These are phyloP conservation scores for Tetranychus truncatus DNA, from an alignment of 2,888 invertebrate species.

Conservation along the genomic window DNA sequence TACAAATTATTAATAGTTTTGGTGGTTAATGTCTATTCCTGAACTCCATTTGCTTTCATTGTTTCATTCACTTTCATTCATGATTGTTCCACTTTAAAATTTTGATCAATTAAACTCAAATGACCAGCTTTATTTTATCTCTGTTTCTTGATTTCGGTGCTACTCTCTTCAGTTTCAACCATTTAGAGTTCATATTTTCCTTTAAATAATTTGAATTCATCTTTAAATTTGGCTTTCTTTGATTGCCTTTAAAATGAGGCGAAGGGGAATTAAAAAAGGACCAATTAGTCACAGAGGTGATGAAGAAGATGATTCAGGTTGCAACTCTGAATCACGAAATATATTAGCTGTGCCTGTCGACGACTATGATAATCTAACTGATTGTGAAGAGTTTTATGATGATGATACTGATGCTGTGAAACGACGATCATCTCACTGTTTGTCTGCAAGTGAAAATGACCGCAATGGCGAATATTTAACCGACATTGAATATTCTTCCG, in stretches of 20 bases:
- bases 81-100: no score
- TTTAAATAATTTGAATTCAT: no score
- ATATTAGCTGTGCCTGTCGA: not conserved
- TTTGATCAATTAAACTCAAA: no score
- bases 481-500: not conserved
- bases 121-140: no score
- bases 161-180: no score
- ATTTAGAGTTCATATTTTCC: no score
- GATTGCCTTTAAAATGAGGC: not conserved
- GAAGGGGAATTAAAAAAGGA: not conserved
- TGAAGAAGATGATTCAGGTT: not conserved
- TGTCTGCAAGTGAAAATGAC: not conserved
- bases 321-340: not conserved
- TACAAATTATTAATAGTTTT: no score
- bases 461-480: not conserved
- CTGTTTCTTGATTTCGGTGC: no score
- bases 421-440: not conserved
- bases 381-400: slow-evolving; percentile 7
- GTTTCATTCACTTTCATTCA: no score
- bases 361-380: not conserved
- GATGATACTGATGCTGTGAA: not conserved
- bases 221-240: no score
- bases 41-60: no score
- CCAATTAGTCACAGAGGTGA: not conserved
- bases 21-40: no score